These are phyloP conservation scores for Callospermophilus lateralis DNA, from an alignment of 2,113 vertebrate genomes.

Conservation along the genomic window DNA sequence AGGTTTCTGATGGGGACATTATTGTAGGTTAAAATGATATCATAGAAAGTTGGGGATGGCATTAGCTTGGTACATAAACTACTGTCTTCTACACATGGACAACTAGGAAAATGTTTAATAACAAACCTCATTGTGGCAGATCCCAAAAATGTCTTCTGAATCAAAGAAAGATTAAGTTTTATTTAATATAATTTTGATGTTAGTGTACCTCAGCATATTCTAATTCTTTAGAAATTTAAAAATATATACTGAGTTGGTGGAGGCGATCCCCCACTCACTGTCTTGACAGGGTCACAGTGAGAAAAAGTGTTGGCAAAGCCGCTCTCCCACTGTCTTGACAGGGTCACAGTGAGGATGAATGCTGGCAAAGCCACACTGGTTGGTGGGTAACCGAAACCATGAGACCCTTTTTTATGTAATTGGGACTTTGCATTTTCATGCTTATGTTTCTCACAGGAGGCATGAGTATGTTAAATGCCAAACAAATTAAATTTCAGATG, in stretches of 20 bases:
- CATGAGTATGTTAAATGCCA: too few relatives aligned
- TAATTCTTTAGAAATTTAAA: slow-evolving; percentile 26
- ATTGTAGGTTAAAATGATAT: neutral
- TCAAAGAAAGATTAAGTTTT: neutral
- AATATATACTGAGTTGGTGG: neutral
- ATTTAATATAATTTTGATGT: neutral
- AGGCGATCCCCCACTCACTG: too few relatives aligned
- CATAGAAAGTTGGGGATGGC: neutral
- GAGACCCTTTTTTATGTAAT: too few relatives aligned
- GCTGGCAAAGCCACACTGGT: too few relatives aligned
- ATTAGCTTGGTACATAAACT: neutral
- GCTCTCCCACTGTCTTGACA: too few relatives aligned
- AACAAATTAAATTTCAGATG: too few relatives aligned
- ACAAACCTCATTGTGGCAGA: neutral
- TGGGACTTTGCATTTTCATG: too few relatives aligned
- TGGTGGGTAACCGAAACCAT: too few relatives aligned
- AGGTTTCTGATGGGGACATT: neutral
- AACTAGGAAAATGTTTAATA: neutral
- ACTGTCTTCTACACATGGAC: neutral
- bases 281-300: too few relatives aligned
- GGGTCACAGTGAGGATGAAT: too few relatives aligned
- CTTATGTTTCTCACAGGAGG: too few relatives aligned
- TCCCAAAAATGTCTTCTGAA: neutral
- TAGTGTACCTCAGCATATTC: neutral
- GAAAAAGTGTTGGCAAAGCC: too few relatives aligned